Evolutionary conservation across 2,113 vertebrate species (phyloP).

Genomic region (Nibea albiflora): DNA sequence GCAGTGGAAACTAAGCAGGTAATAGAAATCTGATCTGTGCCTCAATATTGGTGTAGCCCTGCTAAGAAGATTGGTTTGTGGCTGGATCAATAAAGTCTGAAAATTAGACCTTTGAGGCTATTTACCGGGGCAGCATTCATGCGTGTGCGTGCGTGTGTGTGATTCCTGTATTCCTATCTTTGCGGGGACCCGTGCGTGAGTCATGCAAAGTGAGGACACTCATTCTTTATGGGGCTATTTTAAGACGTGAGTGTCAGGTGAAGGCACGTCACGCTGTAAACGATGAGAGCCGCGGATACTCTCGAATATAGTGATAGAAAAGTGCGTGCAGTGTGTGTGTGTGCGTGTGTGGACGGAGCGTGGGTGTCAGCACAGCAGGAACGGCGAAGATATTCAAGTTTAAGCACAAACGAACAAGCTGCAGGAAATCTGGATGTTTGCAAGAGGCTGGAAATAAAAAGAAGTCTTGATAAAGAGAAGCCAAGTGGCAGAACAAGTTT

Average conservation of each 20-base stretch:
- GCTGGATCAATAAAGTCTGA: constrained; percentile 61
- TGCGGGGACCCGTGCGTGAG: constrained; percentile 4
- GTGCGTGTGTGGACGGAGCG: neutral
- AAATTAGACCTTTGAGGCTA: constrained; percentile 56
- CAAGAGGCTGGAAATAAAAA: neutral
- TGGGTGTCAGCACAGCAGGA: neutral
- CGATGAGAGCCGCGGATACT: neutral
- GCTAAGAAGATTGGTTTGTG: constrained; percentile 61
- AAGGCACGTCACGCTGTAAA: neutral
- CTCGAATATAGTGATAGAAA: neutral
- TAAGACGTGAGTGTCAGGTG: neutral
- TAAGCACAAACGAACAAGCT: constrained; percentile 20
- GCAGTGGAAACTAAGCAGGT: constrained; percentile 45
- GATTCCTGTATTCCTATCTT: neutral
- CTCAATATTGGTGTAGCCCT: constrained; percentile 36
- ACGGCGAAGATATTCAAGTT: constrained; percentile 7
- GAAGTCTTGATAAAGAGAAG: constrained; percentile 12
- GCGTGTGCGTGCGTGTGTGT: constrained; percentile 1
- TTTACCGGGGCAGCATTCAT: neutral
- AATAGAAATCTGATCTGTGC: constrained; percentile 58
- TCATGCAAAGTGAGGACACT: neutral
- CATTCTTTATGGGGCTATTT: neutral
- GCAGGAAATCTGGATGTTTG: constrained; percentile 39
- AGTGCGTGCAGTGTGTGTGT: neutral
- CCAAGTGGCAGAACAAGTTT: constrained; percentile 11